These are phyloP conservation scores for Rhea americana DNA, from an alignment of 2,113 vertebrate species.

Conservation along the genomic window DNA sequence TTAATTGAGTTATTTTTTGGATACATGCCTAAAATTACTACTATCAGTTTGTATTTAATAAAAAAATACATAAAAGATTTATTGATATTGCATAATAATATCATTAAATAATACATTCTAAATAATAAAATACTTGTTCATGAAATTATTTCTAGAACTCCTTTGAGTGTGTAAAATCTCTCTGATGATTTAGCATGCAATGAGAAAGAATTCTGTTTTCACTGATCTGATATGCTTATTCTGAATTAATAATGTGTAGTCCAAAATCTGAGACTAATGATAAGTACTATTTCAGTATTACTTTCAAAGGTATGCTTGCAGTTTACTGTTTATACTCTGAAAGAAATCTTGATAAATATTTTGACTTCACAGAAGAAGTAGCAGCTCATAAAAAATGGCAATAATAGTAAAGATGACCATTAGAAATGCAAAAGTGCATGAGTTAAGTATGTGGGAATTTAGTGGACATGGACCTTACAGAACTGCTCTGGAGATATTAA, in stretches of 20 bases:
- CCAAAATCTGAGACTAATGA: neutral
- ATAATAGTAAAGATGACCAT: neutral
- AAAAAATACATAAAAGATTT: neutral
- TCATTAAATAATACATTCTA: neutral
- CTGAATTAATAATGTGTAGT: neutral
- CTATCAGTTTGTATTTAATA: neutral
- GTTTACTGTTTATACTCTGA: rapidly evolving
- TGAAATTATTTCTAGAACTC: neutral
- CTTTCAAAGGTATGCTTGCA: neutral
- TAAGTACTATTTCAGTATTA: neutral
- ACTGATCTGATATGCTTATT: neutral
- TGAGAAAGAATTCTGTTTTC: neutral
- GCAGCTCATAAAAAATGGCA: neutral
- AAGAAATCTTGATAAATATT: neutral
- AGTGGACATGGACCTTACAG: neutral
- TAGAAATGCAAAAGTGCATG: neutral
- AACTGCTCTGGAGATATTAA: neutral
- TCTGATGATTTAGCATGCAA: neutral
- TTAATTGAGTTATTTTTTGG: neutral
- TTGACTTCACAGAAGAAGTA: neutral
- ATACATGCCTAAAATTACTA: neutral
- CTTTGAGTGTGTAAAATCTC: neutral
- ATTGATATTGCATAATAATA: neutral
- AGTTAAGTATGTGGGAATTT: neutral
- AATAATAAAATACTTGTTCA: neutral